Conservation (phyloP, 2,888 invertebrate genomes). For the Parnassius orleans region DNA sequence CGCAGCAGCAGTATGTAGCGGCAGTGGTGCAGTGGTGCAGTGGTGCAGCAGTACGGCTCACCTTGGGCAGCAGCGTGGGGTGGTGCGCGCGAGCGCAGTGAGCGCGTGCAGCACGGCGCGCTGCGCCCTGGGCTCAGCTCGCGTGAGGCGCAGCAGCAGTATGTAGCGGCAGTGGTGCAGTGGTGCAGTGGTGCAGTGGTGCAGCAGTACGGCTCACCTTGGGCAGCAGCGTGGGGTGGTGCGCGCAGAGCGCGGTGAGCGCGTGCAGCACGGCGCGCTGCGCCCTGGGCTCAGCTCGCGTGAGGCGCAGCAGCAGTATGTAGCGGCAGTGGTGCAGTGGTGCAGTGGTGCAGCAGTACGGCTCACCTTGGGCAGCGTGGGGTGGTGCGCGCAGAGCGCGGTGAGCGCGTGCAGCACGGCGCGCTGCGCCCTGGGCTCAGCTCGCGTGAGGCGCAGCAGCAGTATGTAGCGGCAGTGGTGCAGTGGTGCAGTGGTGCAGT, state of each 20-base stretch:
- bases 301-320: slow-evolving; percentile 69
- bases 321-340: too few species aligned
- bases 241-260: slow-evolving; percentile 94
- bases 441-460: slow-evolving; percentile 84
- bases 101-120: slow-evolving; percentile 96
- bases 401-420: slow-evolving; percentile 97
- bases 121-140: slow-evolving; percentile 90
- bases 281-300: slow-evolving; percentile 88
- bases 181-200: too few species aligned
- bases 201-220: slow-evolving; percentile 62
- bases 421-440: slow-evolving; percentile 91
- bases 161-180: too few species aligned
- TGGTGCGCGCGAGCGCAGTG: slow-evolving; percentile 85
- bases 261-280: slow-evolving; percentile 97
- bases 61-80: slow-evolving; percentile 55
- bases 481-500: too few species aligned
- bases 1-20: too few species aligned
- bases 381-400: slow-evolving; percentile 82
- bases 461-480: too few species aligned
- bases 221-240: slow-evolving; percentile 89
- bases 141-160: slow-evolving; percentile 82
- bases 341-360: background rate
- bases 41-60: background rate
- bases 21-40: too few species aligned
- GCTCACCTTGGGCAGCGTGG: slow-evolving; percentile 55